These are phyloP conservation scores for Todiramphus saurophagus DNA, from an alignment of 2,113 vertebrate species.

Conservation along the genomic window DNA sequence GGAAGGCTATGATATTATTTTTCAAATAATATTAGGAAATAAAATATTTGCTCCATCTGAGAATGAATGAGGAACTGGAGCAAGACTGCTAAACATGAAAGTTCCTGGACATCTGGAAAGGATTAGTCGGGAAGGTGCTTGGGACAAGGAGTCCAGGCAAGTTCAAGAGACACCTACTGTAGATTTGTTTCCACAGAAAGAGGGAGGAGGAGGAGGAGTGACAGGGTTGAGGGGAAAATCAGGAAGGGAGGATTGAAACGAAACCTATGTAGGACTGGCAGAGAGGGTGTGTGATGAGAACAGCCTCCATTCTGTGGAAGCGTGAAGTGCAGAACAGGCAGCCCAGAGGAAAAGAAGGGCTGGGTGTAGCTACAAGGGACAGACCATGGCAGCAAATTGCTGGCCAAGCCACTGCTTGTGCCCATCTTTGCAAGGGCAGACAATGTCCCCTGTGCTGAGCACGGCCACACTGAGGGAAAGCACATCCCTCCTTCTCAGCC, in stretches of 20 bases:
- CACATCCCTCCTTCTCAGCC: not conserved
- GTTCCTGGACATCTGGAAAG: conserved; percentile 50
- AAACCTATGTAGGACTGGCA: not conserved
- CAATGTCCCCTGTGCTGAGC: not conserved
- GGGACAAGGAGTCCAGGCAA: conserved; percentile 43
- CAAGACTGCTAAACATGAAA: conserved; percentile 1
- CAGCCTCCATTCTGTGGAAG: not conserved
- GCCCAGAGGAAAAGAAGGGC: not conserved
- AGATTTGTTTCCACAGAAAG: conserved; percentile 22
- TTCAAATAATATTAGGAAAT: not conserved
- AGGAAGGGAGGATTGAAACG: conserved; percentile 33
- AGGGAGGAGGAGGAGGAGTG: not conserved
- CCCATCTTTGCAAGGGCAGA: not conserved
- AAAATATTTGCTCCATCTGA: not conserved
- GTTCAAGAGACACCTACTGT: conserved; percentile 60
- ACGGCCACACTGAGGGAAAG: rapidly evolving
- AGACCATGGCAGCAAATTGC: rapidly evolving
- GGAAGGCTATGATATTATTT: not conserved
- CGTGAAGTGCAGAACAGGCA: rapidly evolving
- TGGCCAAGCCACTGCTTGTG: not conserved
- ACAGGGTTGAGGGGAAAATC: conserved; percentile 30
- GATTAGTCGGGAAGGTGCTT: conserved; percentile 41
- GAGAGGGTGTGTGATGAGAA: not conserved
- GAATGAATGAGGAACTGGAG: not conserved
- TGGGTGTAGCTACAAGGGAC: not conserved